Conservation (phyloP, 2,888 invertebrate genomes). For the Sipha maydis region DNA sequence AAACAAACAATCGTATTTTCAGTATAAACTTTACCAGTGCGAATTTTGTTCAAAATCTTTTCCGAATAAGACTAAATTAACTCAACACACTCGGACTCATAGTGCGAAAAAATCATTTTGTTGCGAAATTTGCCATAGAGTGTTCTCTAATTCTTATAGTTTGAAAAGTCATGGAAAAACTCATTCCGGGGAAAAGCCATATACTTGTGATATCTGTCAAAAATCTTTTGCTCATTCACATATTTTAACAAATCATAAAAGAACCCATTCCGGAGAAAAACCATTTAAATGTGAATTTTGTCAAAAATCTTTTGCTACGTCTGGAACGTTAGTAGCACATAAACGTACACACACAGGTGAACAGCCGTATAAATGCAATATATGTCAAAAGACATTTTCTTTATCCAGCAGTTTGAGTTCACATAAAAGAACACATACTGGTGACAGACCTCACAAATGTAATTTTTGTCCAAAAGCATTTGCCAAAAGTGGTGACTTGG, state of each 20-base stretch:
- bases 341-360: slow-evolving; percentile 70
- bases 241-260: slow-evolving; percentile 59
- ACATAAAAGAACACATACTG: slow-evolving; percentile 71
- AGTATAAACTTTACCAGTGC: slow-evolving; percentile 25
- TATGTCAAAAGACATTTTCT: slow-evolving; percentile 72
- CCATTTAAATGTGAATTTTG: slow-evolving; percentile 70
- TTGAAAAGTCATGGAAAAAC: slow-evolving; percentile 73
- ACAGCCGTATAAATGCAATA: slow-evolving; percentile 71
- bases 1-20: slow-evolving; percentile 21
- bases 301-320: slow-evolving; percentile 67
- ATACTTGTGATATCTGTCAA: slow-evolving; percentile 67
- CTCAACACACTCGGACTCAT: slow-evolving; percentile 33
- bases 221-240: slow-evolving; percentile 68
- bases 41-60: slow-evolving; percentile 42
- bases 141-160: slow-evolving; percentile 67
- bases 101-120: slow-evolving; percentile 65
- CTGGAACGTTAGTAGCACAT: slow-evolving; percentile 68
- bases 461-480: slow-evolving; percentile 70
- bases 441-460: slow-evolving; percentile 71
- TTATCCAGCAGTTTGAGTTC: slow-evolving; percentile 71
- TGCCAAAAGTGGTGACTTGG: slow-evolving; percentile 68
- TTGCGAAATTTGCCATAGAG: slow-evolving; percentile 68
- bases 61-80: slow-evolving; percentile 20
- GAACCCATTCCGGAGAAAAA: slow-evolving; percentile 54
- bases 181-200: slow-evolving; percentile 65